These are phyloP conservation scores for Bursaphelenchus okinawaensis DNA, from an alignment of 2,888 invertebrate genomes.

Conservation along the genomic window DNA sequence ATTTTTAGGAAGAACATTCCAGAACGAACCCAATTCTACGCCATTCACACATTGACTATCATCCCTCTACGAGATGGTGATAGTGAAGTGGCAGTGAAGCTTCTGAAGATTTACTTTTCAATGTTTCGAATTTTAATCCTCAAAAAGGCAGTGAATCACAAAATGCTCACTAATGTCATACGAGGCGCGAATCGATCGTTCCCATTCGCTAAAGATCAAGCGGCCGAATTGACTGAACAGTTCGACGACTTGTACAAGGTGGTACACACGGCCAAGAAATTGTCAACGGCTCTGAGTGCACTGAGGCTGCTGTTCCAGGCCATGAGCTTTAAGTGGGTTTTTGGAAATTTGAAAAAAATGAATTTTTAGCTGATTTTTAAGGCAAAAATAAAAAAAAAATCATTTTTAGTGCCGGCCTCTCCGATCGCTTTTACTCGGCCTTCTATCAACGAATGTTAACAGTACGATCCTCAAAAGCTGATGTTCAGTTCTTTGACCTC, in stretches of 20 bases:
- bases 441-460: constrained; percentile 81
- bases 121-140: constrained; percentile 79
- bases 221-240: constrained; percentile 65
- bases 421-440: constrained; percentile 70
- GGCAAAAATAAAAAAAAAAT: no score
- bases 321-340: constrained; percentile 54
- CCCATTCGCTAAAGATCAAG: constrained; percentile 69
- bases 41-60: constrained; percentile 82
- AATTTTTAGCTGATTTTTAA: neutral
- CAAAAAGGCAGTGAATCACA: constrained; percentile 71
- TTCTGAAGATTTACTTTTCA: constrained; percentile 85
- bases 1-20: constrained; percentile 74
- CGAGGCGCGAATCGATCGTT: constrained; percentile 78
- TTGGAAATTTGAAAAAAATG: neutral
- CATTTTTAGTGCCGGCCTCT: constrained; percentile 57
- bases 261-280: constrained; percentile 71
- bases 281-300: constrained; percentile 67
- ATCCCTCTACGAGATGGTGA: constrained; percentile 66
- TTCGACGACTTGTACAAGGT: constrained; percentile 74
- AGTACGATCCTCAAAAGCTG: constrained; percentile 64
- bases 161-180: constrained; percentile 76
- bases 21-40: constrained; percentile 81
- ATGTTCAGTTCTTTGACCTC: constrained; percentile 76
- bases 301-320: constrained; percentile 68
- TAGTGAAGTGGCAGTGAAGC: constrained; percentile 72